Evolutionary conservation across 2,113 vertebrate species (phyloP).

Genomic region (Thamnophis sirtalis): DNA sequence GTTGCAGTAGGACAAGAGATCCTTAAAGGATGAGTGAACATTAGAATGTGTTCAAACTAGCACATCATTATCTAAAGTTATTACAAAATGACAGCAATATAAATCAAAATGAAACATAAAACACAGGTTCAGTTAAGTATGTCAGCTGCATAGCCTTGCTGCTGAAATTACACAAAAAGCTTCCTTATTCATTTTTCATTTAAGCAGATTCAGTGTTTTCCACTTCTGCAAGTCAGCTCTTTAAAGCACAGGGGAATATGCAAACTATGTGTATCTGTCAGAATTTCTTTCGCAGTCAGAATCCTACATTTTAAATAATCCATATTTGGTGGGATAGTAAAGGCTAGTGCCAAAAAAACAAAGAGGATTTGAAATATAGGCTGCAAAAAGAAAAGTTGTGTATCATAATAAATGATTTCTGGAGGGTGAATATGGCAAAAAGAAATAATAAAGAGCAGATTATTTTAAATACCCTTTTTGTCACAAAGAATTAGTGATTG

Average conservation of each 20-base stretch:
- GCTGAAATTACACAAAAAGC: background rate
- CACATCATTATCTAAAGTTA: background rate
- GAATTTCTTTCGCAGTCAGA: background rate
- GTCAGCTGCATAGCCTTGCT: background rate
- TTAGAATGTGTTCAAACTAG: background rate
- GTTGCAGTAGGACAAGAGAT: background rate
- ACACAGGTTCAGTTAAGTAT: background rate
- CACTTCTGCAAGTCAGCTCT: background rate
- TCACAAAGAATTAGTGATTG: background rate
- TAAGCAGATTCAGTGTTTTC: background rate
- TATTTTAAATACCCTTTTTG: background rate
- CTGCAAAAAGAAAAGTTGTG: background rate
- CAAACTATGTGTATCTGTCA: background rate
- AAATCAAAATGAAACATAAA: background rate
- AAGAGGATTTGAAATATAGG: background rate
- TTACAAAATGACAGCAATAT: background rate
- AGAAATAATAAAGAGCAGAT: background rate
- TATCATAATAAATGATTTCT: background rate
- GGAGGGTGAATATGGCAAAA: background rate
- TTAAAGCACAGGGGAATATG: background rate
- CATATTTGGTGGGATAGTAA: background rate
- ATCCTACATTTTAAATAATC: background rate
- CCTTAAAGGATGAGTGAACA: too few species aligned
- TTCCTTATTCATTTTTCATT: slow-evolving; percentile 11
- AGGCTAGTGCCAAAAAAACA: background rate